phyloP scores from a whole-genome alignment of 2,888 invertebrate genomes.

The Drosophila meridionalis region DNA sequence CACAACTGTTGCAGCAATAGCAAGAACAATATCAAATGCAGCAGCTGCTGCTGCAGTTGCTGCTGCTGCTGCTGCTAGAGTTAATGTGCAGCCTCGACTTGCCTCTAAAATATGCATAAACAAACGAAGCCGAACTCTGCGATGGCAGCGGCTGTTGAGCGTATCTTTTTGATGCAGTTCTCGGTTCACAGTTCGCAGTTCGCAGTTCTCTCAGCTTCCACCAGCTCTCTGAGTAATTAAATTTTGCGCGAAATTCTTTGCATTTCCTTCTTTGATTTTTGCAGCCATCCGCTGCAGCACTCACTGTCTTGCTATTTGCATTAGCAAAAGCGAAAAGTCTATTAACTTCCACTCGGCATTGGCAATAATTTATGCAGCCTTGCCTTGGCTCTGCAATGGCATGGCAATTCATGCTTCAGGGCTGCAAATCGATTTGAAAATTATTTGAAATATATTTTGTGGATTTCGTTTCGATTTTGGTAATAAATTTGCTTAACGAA shows the following conservation, averaged over 20 bases:
- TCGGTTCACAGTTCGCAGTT: slow-evolving; percentile 11
- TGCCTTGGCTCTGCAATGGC: slow-evolving; percentile 22
- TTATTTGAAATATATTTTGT: slow-evolving; percentile 13
- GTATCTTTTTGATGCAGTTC: slow-evolving; percentile 46
- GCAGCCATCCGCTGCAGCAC: slow-evolving; percentile 14
- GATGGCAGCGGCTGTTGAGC: slow-evolving; percentile 11
- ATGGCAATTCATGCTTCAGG: slow-evolving; percentile 10
- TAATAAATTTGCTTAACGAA: slow-evolving; percentile 10
- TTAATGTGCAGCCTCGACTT: slow-evolving; percentile 48
- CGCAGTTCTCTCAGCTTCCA: neutral
- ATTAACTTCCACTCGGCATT: slow-evolving; percentile 62
- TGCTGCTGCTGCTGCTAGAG: slow-evolving; percentile 25
- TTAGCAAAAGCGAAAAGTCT: slow-evolving; percentile 61
- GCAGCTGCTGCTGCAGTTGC: slow-evolving; percentile 17
- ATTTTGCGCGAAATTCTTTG: slow-evolving; percentile 66
- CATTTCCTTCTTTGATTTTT: slow-evolving; percentile 68
- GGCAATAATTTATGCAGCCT: slow-evolving; percentile 67
- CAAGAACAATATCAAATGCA: slow-evolving; percentile 40
- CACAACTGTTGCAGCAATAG: slow-evolving; percentile 39
- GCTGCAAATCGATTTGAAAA: slow-evolving; percentile 35
- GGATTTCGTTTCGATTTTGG: neutral
- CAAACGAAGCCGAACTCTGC: slow-evolving; percentile 61
- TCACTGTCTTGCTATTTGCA: slow-evolving; percentile 55
- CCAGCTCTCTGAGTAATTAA: slow-evolving; percentile 60
- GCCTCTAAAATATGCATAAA: slow-evolving; percentile 69